Conservation (phyloP, 2,113 vertebrate genomes). For the Morone saxatilis region DNA sequence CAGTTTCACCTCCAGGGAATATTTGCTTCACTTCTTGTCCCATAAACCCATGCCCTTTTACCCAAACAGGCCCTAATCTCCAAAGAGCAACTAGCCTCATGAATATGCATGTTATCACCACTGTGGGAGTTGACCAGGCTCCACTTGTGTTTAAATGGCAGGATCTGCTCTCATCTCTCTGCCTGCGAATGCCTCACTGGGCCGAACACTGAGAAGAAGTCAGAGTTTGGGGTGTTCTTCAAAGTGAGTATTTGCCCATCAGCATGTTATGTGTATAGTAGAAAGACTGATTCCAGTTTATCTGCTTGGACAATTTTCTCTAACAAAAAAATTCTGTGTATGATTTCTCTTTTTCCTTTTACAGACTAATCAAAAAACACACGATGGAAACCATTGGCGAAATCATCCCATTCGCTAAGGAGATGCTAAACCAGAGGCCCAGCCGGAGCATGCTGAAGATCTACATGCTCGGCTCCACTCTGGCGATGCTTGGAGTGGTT, state of each 20-base stretch:
- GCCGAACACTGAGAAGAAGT: slow-evolving; percentile 6
- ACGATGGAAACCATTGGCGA: slow-evolving; percentile 89
- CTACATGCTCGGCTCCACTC: slow-evolving; percentile 90
- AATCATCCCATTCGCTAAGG: slow-evolving; percentile 90
- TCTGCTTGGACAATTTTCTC: not conserved
- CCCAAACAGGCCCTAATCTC: slow-evolving; percentile 50
- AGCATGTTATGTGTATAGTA: not conserved
- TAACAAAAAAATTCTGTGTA: not conserved
- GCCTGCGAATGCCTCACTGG: slow-evolving; percentile 48
- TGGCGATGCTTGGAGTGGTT: slow-evolving; percentile 88
- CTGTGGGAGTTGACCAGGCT: slow-evolving; percentile 64
- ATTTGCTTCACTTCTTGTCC: slow-evolving; percentile 18
- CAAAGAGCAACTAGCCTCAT: slow-evolving; percentile 53
- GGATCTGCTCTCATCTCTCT: slow-evolving; percentile 12
- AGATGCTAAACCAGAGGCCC: slow-evolving; percentile 88
- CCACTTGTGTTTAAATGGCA: slow-evolving; percentile 69
- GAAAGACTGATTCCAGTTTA: not conserved
- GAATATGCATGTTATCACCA: slow-evolving; percentile 72
- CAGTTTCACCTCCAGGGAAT: slow-evolving; percentile 29
- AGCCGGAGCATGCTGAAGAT: slow-evolving; percentile 88
- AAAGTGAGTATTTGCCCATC: slow-evolving; percentile 63
- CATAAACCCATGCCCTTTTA: slow-evolving; percentile 55
- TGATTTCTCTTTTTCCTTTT: slow-evolving; percentile 4
- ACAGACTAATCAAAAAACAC: slow-evolving; percentile 26
- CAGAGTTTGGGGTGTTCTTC: slow-evolving; percentile 8